phyloP scores from a whole-genome alignment of 2,113 vertebrate genomes.

The Hippocampus abdominalis region DNA sequence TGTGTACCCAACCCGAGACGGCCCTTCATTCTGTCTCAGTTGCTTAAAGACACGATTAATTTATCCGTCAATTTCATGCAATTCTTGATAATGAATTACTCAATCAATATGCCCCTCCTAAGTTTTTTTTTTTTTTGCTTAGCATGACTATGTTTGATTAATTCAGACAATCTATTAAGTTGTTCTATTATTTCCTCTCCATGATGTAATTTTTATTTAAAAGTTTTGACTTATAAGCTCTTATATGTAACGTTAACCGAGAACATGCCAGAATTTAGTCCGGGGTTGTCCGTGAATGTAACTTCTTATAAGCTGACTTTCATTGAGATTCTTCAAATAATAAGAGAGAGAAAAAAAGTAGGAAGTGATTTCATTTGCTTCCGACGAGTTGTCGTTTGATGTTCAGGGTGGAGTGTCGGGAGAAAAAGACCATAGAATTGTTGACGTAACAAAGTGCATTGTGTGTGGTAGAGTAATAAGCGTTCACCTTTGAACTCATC shows the following conservation, averaged over 20 bases:
- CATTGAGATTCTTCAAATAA: slow-evolving; percentile 44
- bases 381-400: slow-evolving; percentile 27
- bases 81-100: not conserved
- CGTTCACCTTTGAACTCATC: slow-evolving; percentile 38
- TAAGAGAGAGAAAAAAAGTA: not conserved
- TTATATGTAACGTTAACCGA: slow-evolving; percentile 45
- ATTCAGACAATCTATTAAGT: slow-evolving; percentile 57
- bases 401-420: slow-evolving; percentile 38
- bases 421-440: slow-evolving; percentile 46
- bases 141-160: slow-evolving; percentile 24
- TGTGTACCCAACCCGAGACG: not conserved
- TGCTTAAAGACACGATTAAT: not conserved
- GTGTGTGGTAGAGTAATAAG: slow-evolving; percentile 45
- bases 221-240: slow-evolving; percentile 7
- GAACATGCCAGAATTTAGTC: slow-evolving; percentile 53
- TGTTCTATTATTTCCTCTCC: slow-evolving; percentile 35
- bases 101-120: not conserved
- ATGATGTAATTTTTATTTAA: slow-evolving; percentile 36
- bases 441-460: slow-evolving; percentile 49
- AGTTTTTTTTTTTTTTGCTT: not conserved
- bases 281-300: slow-evolving; percentile 66
- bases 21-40: not conserved
- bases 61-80: slow-evolving; percentile 11
- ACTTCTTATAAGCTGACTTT: slow-evolving; percentile 65
- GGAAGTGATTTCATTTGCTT: not conserved